Conservation (phyloP, 1,140 invertebrate species). For the Rhizoglyphus robini region DNA sequence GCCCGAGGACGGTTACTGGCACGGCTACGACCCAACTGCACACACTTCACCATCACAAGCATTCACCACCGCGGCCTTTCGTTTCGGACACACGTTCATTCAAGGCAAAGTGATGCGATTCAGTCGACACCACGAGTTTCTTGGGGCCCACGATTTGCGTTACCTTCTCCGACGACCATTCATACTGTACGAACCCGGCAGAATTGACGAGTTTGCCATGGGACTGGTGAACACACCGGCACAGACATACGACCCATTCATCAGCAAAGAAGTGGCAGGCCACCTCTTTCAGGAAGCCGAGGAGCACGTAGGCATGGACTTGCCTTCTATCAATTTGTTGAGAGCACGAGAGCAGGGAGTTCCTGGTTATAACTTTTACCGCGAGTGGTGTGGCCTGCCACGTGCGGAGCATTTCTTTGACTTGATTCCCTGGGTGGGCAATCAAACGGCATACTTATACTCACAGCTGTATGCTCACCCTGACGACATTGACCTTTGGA, state of each 20-base stretch:
- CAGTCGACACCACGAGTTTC: conserved; percentile 26
- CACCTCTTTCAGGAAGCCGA: conserved; percentile 51
- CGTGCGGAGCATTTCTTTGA: conserved; percentile 29
- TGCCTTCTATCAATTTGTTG: conserved; percentile 72
- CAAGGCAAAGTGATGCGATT: conserved; percentile 27
- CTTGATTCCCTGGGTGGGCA: conserved; percentile 25
- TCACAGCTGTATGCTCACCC: conserved; percentile 26
- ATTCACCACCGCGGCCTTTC: conserved; percentile 38
- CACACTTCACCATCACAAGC: conserved; percentile 36
- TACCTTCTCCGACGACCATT: conserved; percentile 73
- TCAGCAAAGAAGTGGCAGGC: conserved; percentile 58
- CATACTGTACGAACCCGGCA: conserved; percentile 76
- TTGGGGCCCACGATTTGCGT: conserved; percentile 60
- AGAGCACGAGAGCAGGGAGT: conserved; percentile 76
- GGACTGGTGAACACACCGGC: conserved; percentile 82
- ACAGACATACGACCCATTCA: conserved; percentile 85
- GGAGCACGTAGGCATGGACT: conserved; percentile 54
- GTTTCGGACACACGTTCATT: conserved; percentile 40
- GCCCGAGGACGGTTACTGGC: conserved; percentile 24
- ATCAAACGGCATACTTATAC: conserved; percentile 27
- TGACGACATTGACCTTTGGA: conserved; percentile 39
- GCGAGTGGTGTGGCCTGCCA: conserved; percentile 50
- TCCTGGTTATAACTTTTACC: conserved; percentile 58
- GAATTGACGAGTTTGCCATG: conserved; percentile 80
- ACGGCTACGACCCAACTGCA: conserved; percentile 36